These are phyloP conservation scores for Phania funesta DNA, from an alignment of 2,888 invertebrate species.

Conservation along the genomic window DNA sequence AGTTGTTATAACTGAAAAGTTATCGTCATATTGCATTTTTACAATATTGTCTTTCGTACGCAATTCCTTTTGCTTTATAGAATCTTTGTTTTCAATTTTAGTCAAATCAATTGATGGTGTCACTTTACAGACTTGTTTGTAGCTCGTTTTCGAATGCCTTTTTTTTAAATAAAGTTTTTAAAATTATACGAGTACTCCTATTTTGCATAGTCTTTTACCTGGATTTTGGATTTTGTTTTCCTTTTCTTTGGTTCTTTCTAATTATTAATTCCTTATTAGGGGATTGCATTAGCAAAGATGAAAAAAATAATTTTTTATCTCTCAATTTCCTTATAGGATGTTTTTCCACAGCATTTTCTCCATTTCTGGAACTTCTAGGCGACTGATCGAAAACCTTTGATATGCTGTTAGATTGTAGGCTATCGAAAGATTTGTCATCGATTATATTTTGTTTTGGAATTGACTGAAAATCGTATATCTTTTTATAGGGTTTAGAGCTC, in stretches of 20 bases:
- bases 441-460: neutral
- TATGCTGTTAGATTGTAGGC: neutral
- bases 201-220: neutral
- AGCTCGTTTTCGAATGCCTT: neutral
- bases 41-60: neutral
- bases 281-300: neutral
- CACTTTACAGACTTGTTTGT: constrained; percentile 68
- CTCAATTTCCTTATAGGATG: constrained; percentile 17
- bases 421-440: neutral
- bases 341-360: neutral
- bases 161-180: neutral
- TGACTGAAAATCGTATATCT: neutral
- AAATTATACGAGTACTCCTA: neutral
- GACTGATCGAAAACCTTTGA: neutral
- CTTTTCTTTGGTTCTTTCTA: neutral
- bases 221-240: constrained; percentile 16
- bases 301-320: constrained; percentile 38
- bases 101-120: constrained; percentile 66
- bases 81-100: constrained; percentile 49
- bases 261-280: neutral
- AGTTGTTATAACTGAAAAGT: neutral
- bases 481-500: neutral
- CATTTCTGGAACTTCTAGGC: neutral
- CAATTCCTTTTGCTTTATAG: neutral
- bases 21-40: neutral